A percentile compares a stretch with the other conserved stretches of the same genome.
These are phyloP conservation scores for Scomberomorus guttatus DNA, from an alignment of 2,797 vertebrate species.

Conservation along the genomic window DNA sequence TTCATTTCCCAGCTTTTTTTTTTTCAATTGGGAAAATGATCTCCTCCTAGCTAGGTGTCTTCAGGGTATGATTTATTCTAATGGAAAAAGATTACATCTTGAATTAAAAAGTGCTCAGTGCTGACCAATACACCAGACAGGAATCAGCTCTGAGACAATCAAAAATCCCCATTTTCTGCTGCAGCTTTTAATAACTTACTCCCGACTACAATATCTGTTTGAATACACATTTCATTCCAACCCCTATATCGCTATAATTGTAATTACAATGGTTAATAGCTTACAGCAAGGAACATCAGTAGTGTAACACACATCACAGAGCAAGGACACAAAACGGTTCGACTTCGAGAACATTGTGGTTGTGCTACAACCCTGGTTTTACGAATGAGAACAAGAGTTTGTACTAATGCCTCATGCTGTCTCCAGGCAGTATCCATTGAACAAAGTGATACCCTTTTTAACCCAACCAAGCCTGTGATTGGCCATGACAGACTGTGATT, in stretches of 20 bases:
- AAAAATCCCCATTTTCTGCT: constrained; percentile 40
- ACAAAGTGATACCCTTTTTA: too few relatives aligned
- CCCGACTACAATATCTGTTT: constrained; percentile 20
- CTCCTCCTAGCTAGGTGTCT: constrained; percentile 60
- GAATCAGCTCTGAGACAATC: constrained; percentile 62
- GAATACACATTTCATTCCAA: constrained; percentile 35
- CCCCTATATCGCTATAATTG: constrained; percentile 31
- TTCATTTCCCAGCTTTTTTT: constrained; percentile 63
- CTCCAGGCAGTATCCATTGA: too few relatives aligned
- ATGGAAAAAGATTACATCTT: constrained; percentile 79
- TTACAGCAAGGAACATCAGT: constrained; percentile 22
- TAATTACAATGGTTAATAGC: constrained; percentile 57
- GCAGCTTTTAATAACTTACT: constrained; percentile 61
- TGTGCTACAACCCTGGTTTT: too few relatives aligned
- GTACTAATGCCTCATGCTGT: too few relatives aligned
- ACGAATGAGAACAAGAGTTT: too few relatives aligned
- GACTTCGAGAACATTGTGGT: neutral
- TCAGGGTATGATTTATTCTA: constrained; percentile 72
- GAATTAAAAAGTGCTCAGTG: constrained; percentile 73
- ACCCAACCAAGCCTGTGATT: too few relatives aligned
- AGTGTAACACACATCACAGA: constrained; percentile 15
- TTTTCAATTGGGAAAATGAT: constrained; percentile 65
- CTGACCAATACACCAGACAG: constrained; percentile 54
- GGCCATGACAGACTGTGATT: too few relatives aligned
- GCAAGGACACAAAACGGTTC: neutral